Percentiles rank a stretch among this genome's conserved stretches.
phyloP scores from a whole-genome alignment of 2,888 invertebrate species.

The Nomada flava region DNA sequence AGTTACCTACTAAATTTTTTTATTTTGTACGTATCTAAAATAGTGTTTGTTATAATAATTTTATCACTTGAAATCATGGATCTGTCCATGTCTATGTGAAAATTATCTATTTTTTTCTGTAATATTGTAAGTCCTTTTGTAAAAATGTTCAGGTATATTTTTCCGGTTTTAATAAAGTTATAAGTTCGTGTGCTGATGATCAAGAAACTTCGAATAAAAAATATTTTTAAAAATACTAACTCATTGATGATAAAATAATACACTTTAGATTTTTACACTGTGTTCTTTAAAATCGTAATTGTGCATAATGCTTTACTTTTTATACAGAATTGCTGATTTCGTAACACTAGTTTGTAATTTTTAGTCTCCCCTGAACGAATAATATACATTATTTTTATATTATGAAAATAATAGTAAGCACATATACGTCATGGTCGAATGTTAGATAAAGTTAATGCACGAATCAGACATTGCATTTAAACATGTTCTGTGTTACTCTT shows the following conservation, averaged over 20 bases:
- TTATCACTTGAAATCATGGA: slow-evolving; percentile 63
- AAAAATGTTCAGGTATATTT: slow-evolving; percentile 68
- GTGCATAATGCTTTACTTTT: slow-evolving; percentile 61
- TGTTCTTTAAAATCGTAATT: slow-evolving; percentile 62
- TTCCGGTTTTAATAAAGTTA: slow-evolving; percentile 68
- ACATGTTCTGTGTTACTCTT: slow-evolving; percentile 45
- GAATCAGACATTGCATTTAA: slow-evolving; percentile 68
- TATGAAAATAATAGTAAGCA: slow-evolving; percentile 57
- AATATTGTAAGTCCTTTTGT: slow-evolving; percentile 60
- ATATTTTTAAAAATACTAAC: slow-evolving; percentile 66
- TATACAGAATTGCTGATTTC: slow-evolving; percentile 62
- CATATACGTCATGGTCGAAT: slow-evolving; percentile 48
- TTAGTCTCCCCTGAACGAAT: slow-evolving; percentile 62
- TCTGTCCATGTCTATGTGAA: slow-evolving; percentile 53
- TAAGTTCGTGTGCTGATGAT: slow-evolving; percentile 63
- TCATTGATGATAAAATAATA: slow-evolving; percentile 54
- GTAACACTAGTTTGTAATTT: slow-evolving; percentile 65
- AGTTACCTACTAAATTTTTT: slow-evolving; percentile 77
- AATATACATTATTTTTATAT: slow-evolving; percentile 68
- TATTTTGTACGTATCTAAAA: slow-evolving; percentile 72
- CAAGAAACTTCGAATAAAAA: slow-evolving; percentile 67
- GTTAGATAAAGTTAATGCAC: slow-evolving; percentile 48
- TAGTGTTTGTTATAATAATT: slow-evolving; percentile 69
- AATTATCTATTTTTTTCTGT: slow-evolving; percentile 63
- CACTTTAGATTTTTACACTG: slow-evolving; percentile 59